Evolutionary conservation across 2,888 invertebrate genomes (phyloP).

Genomic region (Pandemis heparana): DNA sequence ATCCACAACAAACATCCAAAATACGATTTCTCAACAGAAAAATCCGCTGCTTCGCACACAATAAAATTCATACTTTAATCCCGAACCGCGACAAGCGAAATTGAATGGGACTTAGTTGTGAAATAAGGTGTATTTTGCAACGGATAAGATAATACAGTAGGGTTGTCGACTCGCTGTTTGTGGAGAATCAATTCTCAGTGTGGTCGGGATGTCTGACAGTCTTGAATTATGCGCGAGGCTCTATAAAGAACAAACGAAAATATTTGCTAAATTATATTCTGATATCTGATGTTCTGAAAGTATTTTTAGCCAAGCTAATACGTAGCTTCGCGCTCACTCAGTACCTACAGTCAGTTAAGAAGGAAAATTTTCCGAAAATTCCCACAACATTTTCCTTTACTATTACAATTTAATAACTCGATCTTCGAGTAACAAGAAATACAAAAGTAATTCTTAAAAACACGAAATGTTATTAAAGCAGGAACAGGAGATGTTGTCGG

Average conservation of each 20-base stretch:
- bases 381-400: background rate
- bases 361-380: background rate
- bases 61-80: constrained; percentile 13
- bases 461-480: background rate
- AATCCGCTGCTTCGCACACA: constrained; percentile 1
- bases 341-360: no score
- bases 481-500: background rate
- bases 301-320: no score
- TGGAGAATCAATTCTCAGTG: background rate
- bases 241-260: background rate
- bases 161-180: background rate
- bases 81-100: background rate
- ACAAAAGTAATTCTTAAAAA: background rate
- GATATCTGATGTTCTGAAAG: no score
- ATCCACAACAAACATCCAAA: constrained; percentile 1
- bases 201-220: background rate
- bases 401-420: background rate
- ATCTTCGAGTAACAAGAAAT: background rate
- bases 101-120: background rate
- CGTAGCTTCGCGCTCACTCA: no score
- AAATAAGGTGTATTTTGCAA: background rate
- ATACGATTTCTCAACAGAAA: constrained; percentile 12
- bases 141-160: background rate
- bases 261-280: no score
- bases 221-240: background rate